These are phyloP conservation scores for Dinomys branickii DNA, from an alignment of 2,113 vertebrate genomes.

Conservation along the genomic window DNA sequence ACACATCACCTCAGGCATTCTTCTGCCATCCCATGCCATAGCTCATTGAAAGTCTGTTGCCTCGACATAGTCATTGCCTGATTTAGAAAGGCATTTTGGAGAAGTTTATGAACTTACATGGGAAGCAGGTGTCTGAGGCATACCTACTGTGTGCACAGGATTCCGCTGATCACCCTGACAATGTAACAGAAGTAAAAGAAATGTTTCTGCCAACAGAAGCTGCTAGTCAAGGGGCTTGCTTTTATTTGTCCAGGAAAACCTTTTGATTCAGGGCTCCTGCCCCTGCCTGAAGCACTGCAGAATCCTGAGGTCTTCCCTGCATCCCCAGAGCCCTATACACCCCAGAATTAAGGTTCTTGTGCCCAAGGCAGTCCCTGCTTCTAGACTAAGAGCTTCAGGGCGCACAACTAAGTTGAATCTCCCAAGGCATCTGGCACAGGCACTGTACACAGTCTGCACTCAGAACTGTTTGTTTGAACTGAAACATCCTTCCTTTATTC, in stretches of 20 bases:
- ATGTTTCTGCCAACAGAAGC: background rate
- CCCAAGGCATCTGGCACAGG: background rate
- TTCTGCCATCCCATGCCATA: background rate
- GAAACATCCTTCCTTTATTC: background rate
- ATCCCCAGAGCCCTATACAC: background rate
- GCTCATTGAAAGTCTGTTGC: background rate
- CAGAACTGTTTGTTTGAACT: background rate
- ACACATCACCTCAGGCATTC: background rate
- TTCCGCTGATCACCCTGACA: background rate
- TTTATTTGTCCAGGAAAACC: background rate
- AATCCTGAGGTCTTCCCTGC: background rate
- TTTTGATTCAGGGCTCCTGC: background rate
- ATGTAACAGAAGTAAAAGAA: background rate
- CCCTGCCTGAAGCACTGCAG: background rate
- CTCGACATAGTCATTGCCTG: background rate
- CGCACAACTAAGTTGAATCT: background rate
- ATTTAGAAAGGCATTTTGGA: background rate
- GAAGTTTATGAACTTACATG: background rate
- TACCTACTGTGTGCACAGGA: background rate
- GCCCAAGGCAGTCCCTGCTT: background rate
- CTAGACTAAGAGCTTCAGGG: background rate
- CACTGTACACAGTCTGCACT: background rate
- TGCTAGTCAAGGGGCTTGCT: background rate
- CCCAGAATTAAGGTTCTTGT: accelerated
- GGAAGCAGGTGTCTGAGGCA: background rate